Base-by-base conservation (phyloP, 2,797 vertebrate genomes). In the Taenioides sp. region DNA sequence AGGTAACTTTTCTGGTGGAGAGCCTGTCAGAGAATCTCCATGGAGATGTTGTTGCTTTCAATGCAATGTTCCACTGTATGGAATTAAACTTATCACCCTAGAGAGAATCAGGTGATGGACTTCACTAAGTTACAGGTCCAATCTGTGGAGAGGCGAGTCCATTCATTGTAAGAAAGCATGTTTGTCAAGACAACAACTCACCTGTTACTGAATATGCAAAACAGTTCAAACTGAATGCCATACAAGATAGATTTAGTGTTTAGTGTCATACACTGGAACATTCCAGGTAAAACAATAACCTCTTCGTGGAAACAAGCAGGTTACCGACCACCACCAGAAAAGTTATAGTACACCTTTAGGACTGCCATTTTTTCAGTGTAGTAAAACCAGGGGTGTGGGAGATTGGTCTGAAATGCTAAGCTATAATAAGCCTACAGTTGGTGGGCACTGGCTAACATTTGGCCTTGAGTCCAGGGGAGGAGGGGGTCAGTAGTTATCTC, bases 401-500 rank as follows among this genome's bases (percentile, higher is more conserved):
- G 66, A 61, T 50, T 50, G 71, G 63, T 72, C 22, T 74, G 64
- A 67, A 67, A 34, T 52, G 58, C 73, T 66, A 58, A 43, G 54
- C 10, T 59, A 73, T 75, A 73, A 79, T 50, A 75, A 62, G 67
- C 43, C 52, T 71, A 49, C 5, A 64, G 66, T 61, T 22, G 67
- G 69, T 79, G 79, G 80, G 57, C 65, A 20, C 61, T 63, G 34
- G 61, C 61, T 40, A 49, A 27, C 63, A n/a, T 49, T 49, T 23
- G 34, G n/a, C 11, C 34, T 64, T 64, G 18, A 23, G 72, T 59
- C 6, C 25, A 2, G 4, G 60, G 40, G 72, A 25, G 76, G 77
- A 77, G 72, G 65, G 27, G 58, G 63, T 96, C 94, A 97, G 91
- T 97, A 97, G 91, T 94, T 98, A 91, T 98, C 96, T 89, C 96